Evolutionary conservation across 2,113 vertebrate species (phyloP).

Genomic region (Pagrus major): DNA sequence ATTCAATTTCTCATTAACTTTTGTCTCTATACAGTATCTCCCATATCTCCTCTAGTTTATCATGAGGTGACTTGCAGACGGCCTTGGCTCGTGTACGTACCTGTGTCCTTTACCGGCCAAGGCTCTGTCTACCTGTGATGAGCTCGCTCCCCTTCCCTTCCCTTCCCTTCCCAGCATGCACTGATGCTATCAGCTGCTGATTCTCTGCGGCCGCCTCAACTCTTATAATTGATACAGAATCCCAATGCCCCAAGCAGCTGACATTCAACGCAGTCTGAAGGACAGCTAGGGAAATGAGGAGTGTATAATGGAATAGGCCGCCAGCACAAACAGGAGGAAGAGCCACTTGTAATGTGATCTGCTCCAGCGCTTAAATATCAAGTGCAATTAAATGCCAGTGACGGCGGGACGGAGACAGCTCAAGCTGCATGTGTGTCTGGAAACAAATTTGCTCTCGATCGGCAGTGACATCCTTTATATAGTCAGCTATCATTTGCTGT

Average conservation of each 20-base stretch:
- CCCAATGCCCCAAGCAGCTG: slow-evolving; percentile 81
- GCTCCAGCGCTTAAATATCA: slow-evolving; percentile 74
- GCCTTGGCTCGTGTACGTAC: slow-evolving; percentile 34
- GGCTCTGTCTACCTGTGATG: slow-evolving; percentile 13
- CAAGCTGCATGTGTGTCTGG: slow-evolving; percentile 42
- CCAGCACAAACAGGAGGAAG: slow-evolving; percentile 69
- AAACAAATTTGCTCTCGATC: slow-evolving; percentile 55
- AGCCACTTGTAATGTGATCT: slow-evolving; percentile 73
- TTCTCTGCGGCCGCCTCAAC: slow-evolving; percentile 81
- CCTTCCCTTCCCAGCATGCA: slow-evolving; percentile 73
- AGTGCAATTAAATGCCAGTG: slow-evolving; percentile 78
- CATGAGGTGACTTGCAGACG: slow-evolving; percentile 23
- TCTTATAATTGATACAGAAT: slow-evolving; percentile 88
- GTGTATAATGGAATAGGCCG: slow-evolving; percentile 70
- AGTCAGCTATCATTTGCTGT: slow-evolving; percentile 50
- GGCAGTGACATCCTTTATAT: slow-evolving; percentile 42
- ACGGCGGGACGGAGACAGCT: slow-evolving; percentile 30
- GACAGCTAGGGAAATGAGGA: slow-evolving; percentile 75
- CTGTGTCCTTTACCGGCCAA: slow-evolving; percentile 56
- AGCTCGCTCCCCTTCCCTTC: slow-evolving; percentile 71
- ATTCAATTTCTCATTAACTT: slow-evolving; percentile 21
- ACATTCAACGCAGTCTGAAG: slow-evolving; percentile 87
- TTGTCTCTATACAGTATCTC: slow-evolving; percentile 16
- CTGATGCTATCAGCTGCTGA: slow-evolving; percentile 87
- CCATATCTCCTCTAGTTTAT: slow-evolving; percentile 7